phyloP scores from a whole-genome alignment of 2,797 vertebrate genomes.

The Neosilurus hyrtlii region DNA sequence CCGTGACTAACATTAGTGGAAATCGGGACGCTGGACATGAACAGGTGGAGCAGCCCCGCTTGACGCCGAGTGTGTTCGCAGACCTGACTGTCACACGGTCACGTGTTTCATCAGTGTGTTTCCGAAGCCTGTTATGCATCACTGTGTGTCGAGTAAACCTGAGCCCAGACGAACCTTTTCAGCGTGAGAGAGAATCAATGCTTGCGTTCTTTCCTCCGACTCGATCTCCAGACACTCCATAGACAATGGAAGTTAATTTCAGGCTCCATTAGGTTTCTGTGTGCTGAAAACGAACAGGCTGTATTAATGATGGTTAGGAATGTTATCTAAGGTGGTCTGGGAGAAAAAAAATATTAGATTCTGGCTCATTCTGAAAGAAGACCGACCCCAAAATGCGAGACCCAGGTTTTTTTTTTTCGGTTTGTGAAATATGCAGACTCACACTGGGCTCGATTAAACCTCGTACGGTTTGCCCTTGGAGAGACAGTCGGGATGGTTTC shows the following conservation, averaged over 20 bases:
- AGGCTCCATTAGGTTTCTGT: constrained; percentile 57
- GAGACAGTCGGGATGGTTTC: neutral
- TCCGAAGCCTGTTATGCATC: neutral
- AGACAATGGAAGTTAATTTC: constrained; percentile 57
- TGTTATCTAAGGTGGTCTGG: constrained; percentile 35
- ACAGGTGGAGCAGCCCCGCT: constrained; percentile 11
- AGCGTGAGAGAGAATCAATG: neutral
- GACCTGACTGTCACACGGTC: constrained; percentile 15
- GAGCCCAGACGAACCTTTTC: neutral
- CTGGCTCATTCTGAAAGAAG: neutral
- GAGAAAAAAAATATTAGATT: constrained; percentile 8
- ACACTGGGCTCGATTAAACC: neutral
- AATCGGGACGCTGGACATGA: neutral
- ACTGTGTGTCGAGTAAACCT: constrained; percentile 25
- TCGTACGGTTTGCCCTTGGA: too few species aligned
- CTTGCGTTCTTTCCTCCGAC: constrained; percentile 40
- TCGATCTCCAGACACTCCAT: constrained; percentile 51
- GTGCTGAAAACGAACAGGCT: constrained; percentile 41
- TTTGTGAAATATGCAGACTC: neutral
- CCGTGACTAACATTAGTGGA: neutral
- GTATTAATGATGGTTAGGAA: constrained; percentile 43
- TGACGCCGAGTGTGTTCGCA: constrained; percentile 23
- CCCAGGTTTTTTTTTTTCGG: neutral
- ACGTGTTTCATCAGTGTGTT: constrained; percentile 21
- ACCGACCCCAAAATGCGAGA: neutral